These are phyloP conservation scores for Pygocentrus nattereri DNA, from an alignment of 2,797 vertebrate species.

Conservation along the genomic window DNA sequence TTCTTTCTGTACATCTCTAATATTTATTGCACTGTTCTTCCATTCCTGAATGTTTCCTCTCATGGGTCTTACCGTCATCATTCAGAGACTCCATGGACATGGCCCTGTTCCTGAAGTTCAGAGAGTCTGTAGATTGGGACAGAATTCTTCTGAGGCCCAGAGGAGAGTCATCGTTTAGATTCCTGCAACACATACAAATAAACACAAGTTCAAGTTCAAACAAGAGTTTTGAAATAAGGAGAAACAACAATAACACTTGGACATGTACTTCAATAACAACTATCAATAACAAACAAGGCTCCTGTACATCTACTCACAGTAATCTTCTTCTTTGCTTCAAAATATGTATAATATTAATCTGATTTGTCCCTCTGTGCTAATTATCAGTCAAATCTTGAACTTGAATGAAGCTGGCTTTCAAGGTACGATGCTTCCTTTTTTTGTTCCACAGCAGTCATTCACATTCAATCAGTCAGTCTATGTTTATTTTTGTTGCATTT, in stretches of 20 bases:
- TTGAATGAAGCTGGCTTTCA: too few relatives aligned
- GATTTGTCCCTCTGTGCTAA: too few relatives aligned
- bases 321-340: too few relatives aligned
- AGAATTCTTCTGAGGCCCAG: slow-evolving; percentile 89
- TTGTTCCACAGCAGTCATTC: too few relatives aligned
- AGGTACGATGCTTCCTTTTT: too few relatives aligned
- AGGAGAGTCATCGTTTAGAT: slow-evolving; percentile 87
- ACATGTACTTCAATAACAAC: too few relatives aligned
- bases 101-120: slow-evolving; percentile 91
- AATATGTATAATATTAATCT: too few relatives aligned
- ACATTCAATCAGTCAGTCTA: too few relatives aligned
- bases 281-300: background rate
- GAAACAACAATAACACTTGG: background rate
- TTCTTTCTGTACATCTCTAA: too few relatives aligned
- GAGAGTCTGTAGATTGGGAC: slow-evolving; percentile 90
- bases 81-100: slow-evolving; percentile 88
- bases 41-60: background rate
- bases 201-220: background rate
- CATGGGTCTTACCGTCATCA: slow-evolving; percentile 83
- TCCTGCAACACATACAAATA: slow-evolving; percentile 62
- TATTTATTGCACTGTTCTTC: background rate
- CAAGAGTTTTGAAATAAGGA: background rate
- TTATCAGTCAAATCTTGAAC: too few relatives aligned
- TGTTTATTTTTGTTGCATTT: too few relatives aligned
- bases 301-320: too few relatives aligned